phyloP scores from a whole-genome alignment of 2,113 vertebrate species.

The Dromaius novaehollandiae region DNA sequence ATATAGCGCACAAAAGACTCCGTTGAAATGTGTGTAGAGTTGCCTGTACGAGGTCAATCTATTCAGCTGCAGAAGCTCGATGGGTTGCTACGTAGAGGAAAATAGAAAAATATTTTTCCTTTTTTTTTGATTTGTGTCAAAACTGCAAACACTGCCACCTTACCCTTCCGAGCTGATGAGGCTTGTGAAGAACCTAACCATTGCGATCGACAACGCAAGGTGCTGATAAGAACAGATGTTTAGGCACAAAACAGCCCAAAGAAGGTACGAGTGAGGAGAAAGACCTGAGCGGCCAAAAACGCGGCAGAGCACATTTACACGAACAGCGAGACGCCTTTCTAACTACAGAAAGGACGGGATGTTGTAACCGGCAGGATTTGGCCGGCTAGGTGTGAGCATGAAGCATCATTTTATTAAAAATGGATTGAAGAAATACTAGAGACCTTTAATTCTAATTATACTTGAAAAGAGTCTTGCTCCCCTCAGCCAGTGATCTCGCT shows the following conservation, averaged over 20 bases:
- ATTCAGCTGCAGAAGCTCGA: not conserved
- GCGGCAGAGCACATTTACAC: not conserved
- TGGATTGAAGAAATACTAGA: not conserved
- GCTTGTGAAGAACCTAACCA: not conserved
- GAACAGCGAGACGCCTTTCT: conserved; percentile 6
- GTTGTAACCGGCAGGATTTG: conserved; percentile 34
- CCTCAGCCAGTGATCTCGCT: not conserved
- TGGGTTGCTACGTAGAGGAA: not conserved
- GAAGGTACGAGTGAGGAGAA: not conserved
- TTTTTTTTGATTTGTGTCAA: not conserved
- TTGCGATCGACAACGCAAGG: not conserved
- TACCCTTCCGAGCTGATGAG: not conserved
- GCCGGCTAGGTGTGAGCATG: conserved; percentile 21
- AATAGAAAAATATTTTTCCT: not conserved
- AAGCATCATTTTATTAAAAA: conserved; percentile 2
- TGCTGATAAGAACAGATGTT: not conserved
- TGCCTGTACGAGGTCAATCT: not conserved
- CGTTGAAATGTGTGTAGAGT: not conserved
- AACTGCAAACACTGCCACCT: not conserved
- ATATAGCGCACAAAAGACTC: not conserved
- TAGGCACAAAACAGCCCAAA: not conserved
- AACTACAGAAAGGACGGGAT: not conserved
- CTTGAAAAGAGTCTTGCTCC: not conserved
- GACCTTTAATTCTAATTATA: conserved; percentile 38
- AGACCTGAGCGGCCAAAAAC: not conserved